Percentiles rank a stretch among this genome's conserved stretches.
phyloP scores from a whole-genome alignment of 2,888 invertebrate species.

The Oxyscelio sp. region DNA sequence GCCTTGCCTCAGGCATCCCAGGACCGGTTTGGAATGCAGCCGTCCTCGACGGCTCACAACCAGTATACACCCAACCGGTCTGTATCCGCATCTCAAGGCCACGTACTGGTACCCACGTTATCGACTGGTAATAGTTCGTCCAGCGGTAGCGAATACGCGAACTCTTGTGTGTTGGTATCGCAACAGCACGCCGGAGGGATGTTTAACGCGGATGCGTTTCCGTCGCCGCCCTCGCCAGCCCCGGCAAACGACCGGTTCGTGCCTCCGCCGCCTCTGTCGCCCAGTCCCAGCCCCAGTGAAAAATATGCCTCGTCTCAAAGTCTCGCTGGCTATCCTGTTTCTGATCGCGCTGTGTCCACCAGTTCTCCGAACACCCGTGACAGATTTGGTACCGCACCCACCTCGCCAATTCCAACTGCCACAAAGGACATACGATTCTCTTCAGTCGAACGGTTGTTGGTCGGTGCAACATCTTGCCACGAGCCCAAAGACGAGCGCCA shows the following conservation, averaged over 20 bases:
- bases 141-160: slow-evolving; percentile 78
- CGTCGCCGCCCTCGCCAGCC: slow-evolving; percentile 90
- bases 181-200: slow-evolving; percentile 70
- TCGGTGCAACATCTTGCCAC: no score
- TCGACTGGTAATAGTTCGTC: slow-evolving; percentile 7
- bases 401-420: no score
- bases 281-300: slow-evolving; percentile 90
- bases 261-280: slow-evolving; percentile 91
- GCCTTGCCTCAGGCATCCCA: slow-evolving; percentile 40
- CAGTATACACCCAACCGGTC: slow-evolving; percentile 75
- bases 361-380: slow-evolving; percentile 83
- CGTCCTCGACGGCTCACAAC: slow-evolving; percentile 75
- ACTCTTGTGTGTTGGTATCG: slow-evolving; percentile 79
- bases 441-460: no score
- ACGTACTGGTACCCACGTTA: slow-evolving; percentile 48
- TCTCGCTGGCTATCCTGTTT: slow-evolving; percentile 83
- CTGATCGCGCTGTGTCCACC: slow-evolving; percentile 81
- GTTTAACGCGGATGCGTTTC: slow-evolving; percentile 90
- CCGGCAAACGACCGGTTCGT: slow-evolving; percentile 90
- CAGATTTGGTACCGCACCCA: no score
- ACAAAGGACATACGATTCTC: no score
- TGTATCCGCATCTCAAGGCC: slow-evolving; percentile 74
- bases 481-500: no score
- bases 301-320: slow-evolving; percentile 86
- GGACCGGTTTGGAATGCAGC: slow-evolving; percentile 71